These are phyloP conservation scores for Sarcophaga variegata DNA, from an alignment of 2,888 invertebrate genomes.

Conservation along the genomic window DNA sequence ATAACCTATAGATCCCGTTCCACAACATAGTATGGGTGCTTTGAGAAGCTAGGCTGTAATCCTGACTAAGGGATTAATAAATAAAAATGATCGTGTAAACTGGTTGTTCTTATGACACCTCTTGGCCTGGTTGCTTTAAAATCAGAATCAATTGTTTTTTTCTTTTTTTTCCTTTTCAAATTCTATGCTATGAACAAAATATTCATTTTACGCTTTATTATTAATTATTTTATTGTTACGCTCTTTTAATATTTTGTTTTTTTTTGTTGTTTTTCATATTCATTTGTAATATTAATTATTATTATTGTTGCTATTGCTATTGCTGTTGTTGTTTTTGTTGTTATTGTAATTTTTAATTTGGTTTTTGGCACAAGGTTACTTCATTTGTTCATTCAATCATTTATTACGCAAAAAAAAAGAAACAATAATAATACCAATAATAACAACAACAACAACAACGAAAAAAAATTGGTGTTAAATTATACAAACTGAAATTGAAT, in stretches of 20 bases:
- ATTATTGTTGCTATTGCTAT: conserved; percentile 5
- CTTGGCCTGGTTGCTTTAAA: background rate
- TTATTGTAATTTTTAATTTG: conserved; percentile 42
- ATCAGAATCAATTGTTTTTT: conserved; percentile 12
- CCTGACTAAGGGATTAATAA: too few species aligned
- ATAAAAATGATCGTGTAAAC: too few species aligned
- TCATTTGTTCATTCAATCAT: background rate
- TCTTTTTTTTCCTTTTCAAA: too few species aligned
- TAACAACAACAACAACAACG: conserved; percentile 23
- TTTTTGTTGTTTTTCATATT: conserved; percentile 15
- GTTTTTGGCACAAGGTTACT: conserved; percentile 65
- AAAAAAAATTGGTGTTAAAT: conserved; percentile 11
- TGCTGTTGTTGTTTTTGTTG: too few species aligned
- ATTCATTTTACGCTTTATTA: background rate
- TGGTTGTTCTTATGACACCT: too few species aligned
- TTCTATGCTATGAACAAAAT: background rate
- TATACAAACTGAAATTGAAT: conserved; percentile 37
- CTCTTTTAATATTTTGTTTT: conserved; percentile 8
- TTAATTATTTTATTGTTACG: conserved; percentile 21
- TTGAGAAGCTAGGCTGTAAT: too few species aligned
- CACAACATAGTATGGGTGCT: too few species aligned
- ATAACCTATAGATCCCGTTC: too few species aligned
- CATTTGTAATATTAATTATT: background rate
- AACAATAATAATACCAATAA: background rate
- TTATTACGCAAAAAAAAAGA: conserved; percentile 59